Base-by-base conservation (phyloP, 2,797 vertebrate genomes). In the Astyanax mexicanus region DNA sequence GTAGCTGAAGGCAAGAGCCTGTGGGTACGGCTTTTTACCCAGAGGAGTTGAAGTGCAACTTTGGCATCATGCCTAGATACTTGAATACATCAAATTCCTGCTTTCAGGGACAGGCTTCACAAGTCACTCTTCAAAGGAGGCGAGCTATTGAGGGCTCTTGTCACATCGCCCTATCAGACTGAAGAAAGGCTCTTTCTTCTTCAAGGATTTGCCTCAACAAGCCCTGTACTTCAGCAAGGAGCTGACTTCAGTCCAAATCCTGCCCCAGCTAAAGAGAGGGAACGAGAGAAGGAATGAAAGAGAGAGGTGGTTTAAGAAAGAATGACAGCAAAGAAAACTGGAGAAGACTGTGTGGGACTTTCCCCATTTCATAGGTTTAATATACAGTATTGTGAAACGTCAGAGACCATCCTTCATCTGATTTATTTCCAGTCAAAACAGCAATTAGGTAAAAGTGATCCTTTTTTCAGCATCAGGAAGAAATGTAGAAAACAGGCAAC, bases 61-160 rank as follows among this genome's bases (percentile, higher is more conserved):
- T 81, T 90, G 87, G 87, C 88, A 66, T 23, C 0, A 32, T 69
- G 84, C 86, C 86, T 19, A 52, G 81, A 80, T 75, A 74, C 68
- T 82, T 72, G 57, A 73, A 84, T 80, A 88, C 86, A 86, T 89
- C 84, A 89, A 88, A 88, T 75, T 77, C 81, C 74, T 73, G 70
- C 84, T 81, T 81, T 57, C 73, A 80, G 79, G 78, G 83, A 88
- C 84, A 77, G 60, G 58, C 81, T 13, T 84, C 35, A 15, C 79
- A 69, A 81, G 79, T 82, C 75, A 80, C 84, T 86, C 81, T 83
- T 85, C 86, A 78, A 80, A 74, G 73, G 47, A 49, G 75, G 60
- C 27, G 68, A 85, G 77, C 82, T 81, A 81, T 85, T 69, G 73
- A 81, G 78, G 80, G 79, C 81, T 78, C 60, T 79, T 77, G 73